A percentile compares a stretch with the other conserved stretches of the same genome.
Evolutionary conservation across 2,888 invertebrate genomes (phyloP).

Genomic region (Gari tellinella): DNA sequence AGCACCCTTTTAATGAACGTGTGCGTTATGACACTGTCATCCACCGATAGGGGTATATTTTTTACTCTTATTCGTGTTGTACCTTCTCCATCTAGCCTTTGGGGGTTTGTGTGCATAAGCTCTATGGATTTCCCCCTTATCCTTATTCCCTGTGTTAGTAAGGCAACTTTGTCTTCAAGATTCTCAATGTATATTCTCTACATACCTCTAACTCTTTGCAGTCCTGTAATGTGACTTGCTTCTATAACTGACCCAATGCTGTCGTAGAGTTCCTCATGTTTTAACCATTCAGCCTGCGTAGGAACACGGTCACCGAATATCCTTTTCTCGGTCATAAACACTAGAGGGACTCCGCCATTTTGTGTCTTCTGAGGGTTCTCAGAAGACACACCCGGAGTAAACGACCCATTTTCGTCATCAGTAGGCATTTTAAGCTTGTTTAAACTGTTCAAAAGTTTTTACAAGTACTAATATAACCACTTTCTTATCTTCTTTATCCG

Average conservation of each 20-base stretch:
- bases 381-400: too few species aligned
- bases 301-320: conserved; percentile 6
- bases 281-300: conserved; percentile 1
- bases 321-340: conserved; percentile 4
- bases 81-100: conserved; percentile 12
- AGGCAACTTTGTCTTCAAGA: conserved; percentile 16
- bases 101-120: conserved; percentile 18
- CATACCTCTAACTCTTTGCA: conserved; percentile 11
- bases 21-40: conserved; percentile 11
- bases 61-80: conserved; percentile 3
- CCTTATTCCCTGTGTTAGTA: conserved; percentile 8
- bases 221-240: conserved; percentile 14
- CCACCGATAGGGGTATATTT: conserved; percentile 22
- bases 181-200: conserved; percentile 19
- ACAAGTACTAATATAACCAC: too few species aligned
- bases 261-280: conserved; percentile 10
- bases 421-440: too few species aligned
- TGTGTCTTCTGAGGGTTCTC: neutral
- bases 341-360: conserved; percentile 7
- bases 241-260: neutral
- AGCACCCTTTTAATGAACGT: conserved; percentile 8
- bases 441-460: too few species aligned
- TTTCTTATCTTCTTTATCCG: neutral
- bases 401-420: too few species aligned
- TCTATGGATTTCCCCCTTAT: conserved; percentile 18